Percentiles rank a stretch among this genome's conserved stretches.
Conservation (phyloP, 2,113 vertebrate species). For the Oreochromis niloticus region DNA sequence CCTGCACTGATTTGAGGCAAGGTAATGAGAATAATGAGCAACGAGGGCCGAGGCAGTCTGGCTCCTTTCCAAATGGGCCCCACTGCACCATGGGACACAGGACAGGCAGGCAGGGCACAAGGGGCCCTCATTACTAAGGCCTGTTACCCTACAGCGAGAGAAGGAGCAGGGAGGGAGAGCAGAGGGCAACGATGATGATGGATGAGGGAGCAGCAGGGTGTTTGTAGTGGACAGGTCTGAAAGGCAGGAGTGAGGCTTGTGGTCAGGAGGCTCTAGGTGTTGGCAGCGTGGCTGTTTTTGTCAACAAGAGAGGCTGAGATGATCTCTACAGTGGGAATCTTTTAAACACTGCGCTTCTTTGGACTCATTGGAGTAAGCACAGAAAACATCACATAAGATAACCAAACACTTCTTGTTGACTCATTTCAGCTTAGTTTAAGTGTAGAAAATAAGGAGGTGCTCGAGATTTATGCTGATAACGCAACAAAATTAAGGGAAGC, state of each 20-base stretch:
- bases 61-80: slow-evolving; percentile 67
- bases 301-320: slow-evolving; percentile 9
- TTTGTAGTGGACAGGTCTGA: slow-evolving; percentile 38
- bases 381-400: neutral
- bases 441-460: slow-evolving; percentile 38
- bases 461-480: slow-evolving; percentile 21
- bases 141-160: slow-evolving; percentile 47
- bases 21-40: slow-evolving; percentile 78
- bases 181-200: slow-evolving; percentile 58
- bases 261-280: slow-evolving; percentile 33
- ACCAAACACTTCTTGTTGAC: neutral
- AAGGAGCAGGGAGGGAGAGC: slow-evolving; percentile 28
- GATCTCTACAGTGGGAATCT: neutral
- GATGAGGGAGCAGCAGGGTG: slow-evolving; percentile 61
- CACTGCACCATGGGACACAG: slow-evolving; percentile 69
- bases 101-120: slow-evolving; percentile 67
- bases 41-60: slow-evolving; percentile 54
- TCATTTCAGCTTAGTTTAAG: slow-evolving; percentile 17
- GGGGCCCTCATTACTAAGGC: slow-evolving; percentile 68
- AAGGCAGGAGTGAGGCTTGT: slow-evolving; percentile 42
- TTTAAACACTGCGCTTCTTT: neutral
- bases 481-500: slow-evolving; percentile 26
- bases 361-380: neutral
- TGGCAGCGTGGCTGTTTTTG: slow-evolving; percentile 37
- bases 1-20: slow-evolving; percentile 70